phyloP scores from a whole-genome alignment of 2,113 vertebrate species.

The Heterocephalus glaber region DNA sequence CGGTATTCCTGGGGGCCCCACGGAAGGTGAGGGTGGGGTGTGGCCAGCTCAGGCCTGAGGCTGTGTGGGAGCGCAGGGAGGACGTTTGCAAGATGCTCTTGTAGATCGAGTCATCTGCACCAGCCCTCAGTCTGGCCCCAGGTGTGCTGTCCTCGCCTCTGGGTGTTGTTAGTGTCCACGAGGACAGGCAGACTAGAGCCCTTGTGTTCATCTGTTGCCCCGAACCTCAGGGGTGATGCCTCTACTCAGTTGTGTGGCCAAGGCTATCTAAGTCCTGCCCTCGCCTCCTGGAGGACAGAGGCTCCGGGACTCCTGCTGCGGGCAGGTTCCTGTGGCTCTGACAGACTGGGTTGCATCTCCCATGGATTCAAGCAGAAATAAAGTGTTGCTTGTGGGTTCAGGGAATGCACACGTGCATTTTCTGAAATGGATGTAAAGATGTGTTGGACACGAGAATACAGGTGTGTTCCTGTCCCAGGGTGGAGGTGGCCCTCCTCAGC shows the following conservation, averaged over 20 bases:
- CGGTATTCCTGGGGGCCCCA: not conserved
- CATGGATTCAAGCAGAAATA: not conserved
- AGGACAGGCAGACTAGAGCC: no score
- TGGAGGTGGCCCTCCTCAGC: not conserved
- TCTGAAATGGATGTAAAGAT: not conserved
- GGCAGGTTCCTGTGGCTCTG: not conserved
- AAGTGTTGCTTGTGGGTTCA: not conserved
- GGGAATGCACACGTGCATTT: not conserved
- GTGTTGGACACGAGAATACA: not conserved
- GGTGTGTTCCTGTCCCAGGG: not conserved
- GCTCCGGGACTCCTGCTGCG: not conserved
- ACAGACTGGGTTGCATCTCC: not conserved
- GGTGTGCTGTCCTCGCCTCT: no score
- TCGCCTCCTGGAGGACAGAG: not conserved
- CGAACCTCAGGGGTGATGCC: not conserved
- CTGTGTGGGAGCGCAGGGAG: not conserved
- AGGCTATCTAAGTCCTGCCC: not conserved
- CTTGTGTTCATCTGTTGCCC: not conserved
- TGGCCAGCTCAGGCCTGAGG: not conserved
- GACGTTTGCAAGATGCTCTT: not conserved
- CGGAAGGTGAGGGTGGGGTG: no score
- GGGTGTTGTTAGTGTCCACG: no score
- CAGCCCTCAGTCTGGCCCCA: not conserved
- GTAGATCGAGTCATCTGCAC: not conserved
- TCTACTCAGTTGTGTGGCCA: not conserved